These are phyloP conservation scores for Andrena cerasifolii DNA, from an alignment of 1,140 invertebrate species.

Conservation along the genomic window DNA sequence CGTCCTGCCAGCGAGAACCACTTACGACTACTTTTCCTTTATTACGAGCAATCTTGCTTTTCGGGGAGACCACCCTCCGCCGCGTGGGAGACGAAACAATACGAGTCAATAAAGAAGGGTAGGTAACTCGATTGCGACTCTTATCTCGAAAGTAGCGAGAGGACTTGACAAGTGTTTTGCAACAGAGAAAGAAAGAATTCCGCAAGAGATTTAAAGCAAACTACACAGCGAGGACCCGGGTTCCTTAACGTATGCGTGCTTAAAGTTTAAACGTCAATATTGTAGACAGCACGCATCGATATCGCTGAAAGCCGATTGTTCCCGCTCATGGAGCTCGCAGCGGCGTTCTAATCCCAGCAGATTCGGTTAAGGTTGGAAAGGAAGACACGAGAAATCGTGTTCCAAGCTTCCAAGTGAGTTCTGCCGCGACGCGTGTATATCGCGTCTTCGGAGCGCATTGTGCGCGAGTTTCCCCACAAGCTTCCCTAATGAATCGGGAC, in stretches of 20 bases:
- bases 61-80: not conserved
- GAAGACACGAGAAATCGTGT: not conserved
- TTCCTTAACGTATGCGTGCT: not conserved
- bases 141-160: no score
- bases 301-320: not conserved
- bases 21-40: slow-evolving; percentile 47
- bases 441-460: slow-evolving; percentile 57
- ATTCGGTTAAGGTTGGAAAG: not conserved
- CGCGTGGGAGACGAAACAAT: not conserved
- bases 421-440: slow-evolving; percentile 23
- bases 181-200: no score
- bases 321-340: not conserved
- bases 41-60: slow-evolving; percentile 12
- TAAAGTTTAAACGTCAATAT: no score
- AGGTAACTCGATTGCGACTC: not conserved
- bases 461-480: slow-evolving; percentile 51
- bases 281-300: not conserved
- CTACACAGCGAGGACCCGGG: not conserved
- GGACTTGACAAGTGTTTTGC: no score
- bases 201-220: not conserved
- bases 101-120: not conserved
- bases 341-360: not conserved
- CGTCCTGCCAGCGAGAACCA: slow-evolving; percentile 41
- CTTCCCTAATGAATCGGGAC: slow-evolving; percentile 69
- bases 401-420: slow-evolving; percentile 30